Evolutionary conservation across 2,113 vertebrate genomes (phyloP).

Genomic region (Petroica traversi): DNA sequence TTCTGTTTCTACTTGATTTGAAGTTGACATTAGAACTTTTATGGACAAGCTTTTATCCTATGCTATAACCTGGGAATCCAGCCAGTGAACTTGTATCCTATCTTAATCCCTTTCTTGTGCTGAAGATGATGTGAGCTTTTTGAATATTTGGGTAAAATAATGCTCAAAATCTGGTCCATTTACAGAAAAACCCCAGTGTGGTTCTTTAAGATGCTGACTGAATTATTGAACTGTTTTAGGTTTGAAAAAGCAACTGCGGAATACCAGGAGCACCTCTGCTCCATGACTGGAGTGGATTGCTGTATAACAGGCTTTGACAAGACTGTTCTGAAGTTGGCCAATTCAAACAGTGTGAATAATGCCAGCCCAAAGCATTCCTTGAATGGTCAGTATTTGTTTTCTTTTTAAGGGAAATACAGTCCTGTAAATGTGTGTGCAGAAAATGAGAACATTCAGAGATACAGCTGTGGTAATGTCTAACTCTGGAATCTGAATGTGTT

Average conservation of each 20-base stretch:
- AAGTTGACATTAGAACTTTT: background rate
- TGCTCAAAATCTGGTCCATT: background rate
- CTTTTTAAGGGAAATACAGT: background rate
- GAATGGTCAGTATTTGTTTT: conserved; percentile 79
- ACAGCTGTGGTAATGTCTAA: rapidly evolving
- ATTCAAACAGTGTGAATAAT: conserved; percentile 75
- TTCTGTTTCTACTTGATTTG: background rate
- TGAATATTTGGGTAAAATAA: background rate
- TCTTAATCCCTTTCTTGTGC: background rate
- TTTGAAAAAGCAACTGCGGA: conserved; percentile 95
- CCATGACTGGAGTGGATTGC: conserved; percentile 92
- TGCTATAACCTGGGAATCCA: background rate
- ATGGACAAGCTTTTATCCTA: background rate
- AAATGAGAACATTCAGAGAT: background rate
- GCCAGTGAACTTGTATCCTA: rapidly evolving
- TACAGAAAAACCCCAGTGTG: background rate
- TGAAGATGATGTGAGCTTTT: background rate
- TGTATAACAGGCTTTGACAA: conserved; percentile 86
- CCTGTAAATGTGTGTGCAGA: background rate
- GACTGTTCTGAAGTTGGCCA: conserved; percentile 83
- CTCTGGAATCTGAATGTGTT: background rate
- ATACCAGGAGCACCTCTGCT: conserved; percentile 94
- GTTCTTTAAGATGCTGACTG: conserved; percentile 14
- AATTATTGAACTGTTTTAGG: conserved; percentile 65
- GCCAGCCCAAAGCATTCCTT: conserved; percentile 91